Percentiles rank a stretch among this genome's conserved stretches.
Evolutionary conservation across 2,113 vertebrate genomes (phyloP).

Genomic region (Pluvialis apricaria): DNA sequence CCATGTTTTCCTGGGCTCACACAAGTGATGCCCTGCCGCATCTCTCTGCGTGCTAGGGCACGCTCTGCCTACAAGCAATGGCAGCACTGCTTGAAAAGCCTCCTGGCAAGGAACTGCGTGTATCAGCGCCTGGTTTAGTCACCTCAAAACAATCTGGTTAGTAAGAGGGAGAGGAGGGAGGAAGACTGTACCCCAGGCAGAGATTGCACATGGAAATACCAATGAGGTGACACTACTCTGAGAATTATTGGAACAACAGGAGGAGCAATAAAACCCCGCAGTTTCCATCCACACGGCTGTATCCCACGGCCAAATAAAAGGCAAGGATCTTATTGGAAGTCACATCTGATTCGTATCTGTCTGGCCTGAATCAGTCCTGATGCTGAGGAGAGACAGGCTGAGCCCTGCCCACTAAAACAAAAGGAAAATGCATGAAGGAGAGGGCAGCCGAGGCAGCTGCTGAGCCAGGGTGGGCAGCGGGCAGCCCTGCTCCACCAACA

Average conservation of each 20-base stretch:
- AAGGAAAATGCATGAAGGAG: neutral
- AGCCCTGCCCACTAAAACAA: neutral
- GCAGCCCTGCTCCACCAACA: neutral
- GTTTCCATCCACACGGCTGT: neutral
- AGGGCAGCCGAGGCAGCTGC: neutral
- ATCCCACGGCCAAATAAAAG: neutral
- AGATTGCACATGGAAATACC: slow-evolving; percentile 42
- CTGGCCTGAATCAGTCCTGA: neutral
- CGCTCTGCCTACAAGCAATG: neutral
- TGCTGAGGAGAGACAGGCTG: neutral
- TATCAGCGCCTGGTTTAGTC: slow-evolving; percentile 25
- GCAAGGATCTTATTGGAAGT: neutral
- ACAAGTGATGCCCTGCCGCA: neutral
- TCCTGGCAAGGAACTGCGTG: slow-evolving; percentile 5
- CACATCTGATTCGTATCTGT: neutral
- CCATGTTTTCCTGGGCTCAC: neutral
- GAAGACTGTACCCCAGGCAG: slow-evolving; percentile 40
- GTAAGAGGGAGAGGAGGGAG: slow-evolving; percentile 15
- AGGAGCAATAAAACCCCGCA: neutral
- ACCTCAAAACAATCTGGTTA: slow-evolving; percentile 47
- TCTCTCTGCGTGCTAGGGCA: neutral
- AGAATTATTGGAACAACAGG: slow-evolving; percentile 15
- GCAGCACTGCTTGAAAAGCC: neutral
- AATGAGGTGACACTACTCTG: slow-evolving; percentile 24
- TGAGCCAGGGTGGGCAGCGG: neutral